phyloP scores from a whole-genome alignment of 2,113 vertebrate species.

The Solea senegalensis region DNA sequence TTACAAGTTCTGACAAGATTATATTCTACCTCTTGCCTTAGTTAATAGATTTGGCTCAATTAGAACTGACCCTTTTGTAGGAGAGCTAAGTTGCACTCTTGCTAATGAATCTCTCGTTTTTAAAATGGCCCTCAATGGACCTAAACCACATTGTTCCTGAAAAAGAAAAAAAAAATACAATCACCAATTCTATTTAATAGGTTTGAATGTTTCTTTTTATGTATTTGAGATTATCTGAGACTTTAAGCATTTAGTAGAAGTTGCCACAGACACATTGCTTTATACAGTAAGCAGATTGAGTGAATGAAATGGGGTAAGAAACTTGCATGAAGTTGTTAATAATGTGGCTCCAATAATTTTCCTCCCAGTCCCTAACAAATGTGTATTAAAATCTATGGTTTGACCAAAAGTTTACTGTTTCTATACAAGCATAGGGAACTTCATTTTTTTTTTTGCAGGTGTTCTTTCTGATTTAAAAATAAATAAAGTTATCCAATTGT shows the following conservation, averaged over 20 bases:
- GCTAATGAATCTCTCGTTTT: slow-evolving; percentile 19
- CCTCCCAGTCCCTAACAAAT: slow-evolving; percentile 8
- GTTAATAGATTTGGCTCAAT: slow-evolving; percentile 27
- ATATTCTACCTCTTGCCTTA: slow-evolving; percentile 61
- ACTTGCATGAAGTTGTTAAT: slow-evolving; percentile 20
- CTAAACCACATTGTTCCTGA: slow-evolving; percentile 6
- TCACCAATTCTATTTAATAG: slow-evolving; percentile 52
- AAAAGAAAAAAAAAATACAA: slow-evolving; percentile 39
- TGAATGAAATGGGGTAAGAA: slow-evolving; percentile 17
- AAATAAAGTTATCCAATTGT: slow-evolving; percentile 4
- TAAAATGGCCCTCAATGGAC: slow-evolving; percentile 9
- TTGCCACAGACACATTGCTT: slow-evolving; percentile 21
- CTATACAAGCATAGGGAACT: slow-evolving; percentile 22
- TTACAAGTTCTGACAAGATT: slow-evolving; percentile 33
- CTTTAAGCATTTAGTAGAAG: slow-evolving; percentile 24
- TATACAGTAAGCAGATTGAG: slow-evolving; percentile 20
- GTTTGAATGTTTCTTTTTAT: slow-evolving; percentile 40
- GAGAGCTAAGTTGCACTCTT: slow-evolving; percentile 28
- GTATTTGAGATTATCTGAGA: slow-evolving; percentile 48
- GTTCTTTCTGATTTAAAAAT: slow-evolving; percentile 50
- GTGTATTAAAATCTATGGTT: slow-evolving; percentile 51
- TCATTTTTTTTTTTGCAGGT: slow-evolving; percentile 28
- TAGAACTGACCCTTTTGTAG: slow-evolving; percentile 14
- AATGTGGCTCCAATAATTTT: slow-evolving; percentile 18
- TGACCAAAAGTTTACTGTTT: slow-evolving; percentile 51